Evolutionary conservation across 2,888 invertebrate species (phyloP).

Genomic region (Drosophila atripex): DNA sequence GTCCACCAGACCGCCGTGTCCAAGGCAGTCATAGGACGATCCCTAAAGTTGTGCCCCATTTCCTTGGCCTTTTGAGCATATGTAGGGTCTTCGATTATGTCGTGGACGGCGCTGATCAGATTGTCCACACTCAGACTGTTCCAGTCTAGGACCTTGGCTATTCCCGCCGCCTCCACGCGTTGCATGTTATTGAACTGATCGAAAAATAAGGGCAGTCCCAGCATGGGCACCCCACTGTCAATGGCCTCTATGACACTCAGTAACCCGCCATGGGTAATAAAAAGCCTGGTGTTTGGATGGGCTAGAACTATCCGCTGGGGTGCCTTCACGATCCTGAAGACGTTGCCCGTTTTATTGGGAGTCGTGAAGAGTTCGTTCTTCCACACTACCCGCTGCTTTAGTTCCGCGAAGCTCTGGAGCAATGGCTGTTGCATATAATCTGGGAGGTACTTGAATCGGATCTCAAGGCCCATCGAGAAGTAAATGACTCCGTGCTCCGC

Average conservation of each 20-base stretch:
- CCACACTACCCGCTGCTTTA: slow-evolving; percentile 71
- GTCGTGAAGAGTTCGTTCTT: slow-evolving; percentile 51
- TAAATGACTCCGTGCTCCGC: slow-evolving; percentile 71
- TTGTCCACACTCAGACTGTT: slow-evolving; percentile 45
- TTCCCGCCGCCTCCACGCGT: slow-evolving; percentile 66
- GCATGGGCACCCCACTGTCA: slow-evolving; percentile 82
- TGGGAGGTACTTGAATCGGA: slow-evolving; percentile 54
- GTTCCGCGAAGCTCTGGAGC: slow-evolving; percentile 40
- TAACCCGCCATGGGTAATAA: slow-evolving; percentile 84
- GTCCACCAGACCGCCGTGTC: slow-evolving; percentile 79
- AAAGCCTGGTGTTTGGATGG: slow-evolving; percentile 83
- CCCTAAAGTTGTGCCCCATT: slow-evolving; percentile 53
- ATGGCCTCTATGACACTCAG: slow-evolving; percentile 83
- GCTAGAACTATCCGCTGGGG: slow-evolving; percentile 82
- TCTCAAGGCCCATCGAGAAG: slow-evolving; percentile 74
- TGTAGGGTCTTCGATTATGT: slow-evolving; percentile 52
- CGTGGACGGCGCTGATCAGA: slow-evolving; percentile 33
- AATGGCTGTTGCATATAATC: slow-evolving; percentile 35
- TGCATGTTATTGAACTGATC: slow-evolving; percentile 84
- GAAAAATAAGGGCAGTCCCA: slow-evolving; percentile 84
- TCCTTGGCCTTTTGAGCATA: slow-evolving; percentile 47
- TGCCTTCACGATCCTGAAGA: slow-evolving; percentile 73
- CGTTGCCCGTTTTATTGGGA: slow-evolving; percentile 63
- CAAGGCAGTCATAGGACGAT: slow-evolving; percentile 67
- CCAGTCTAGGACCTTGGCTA: slow-evolving; percentile 65